These are phyloP conservation scores for Drosophila paranaensis DNA, from an alignment of 2,888 invertebrate species.

Conservation along the genomic window DNA sequence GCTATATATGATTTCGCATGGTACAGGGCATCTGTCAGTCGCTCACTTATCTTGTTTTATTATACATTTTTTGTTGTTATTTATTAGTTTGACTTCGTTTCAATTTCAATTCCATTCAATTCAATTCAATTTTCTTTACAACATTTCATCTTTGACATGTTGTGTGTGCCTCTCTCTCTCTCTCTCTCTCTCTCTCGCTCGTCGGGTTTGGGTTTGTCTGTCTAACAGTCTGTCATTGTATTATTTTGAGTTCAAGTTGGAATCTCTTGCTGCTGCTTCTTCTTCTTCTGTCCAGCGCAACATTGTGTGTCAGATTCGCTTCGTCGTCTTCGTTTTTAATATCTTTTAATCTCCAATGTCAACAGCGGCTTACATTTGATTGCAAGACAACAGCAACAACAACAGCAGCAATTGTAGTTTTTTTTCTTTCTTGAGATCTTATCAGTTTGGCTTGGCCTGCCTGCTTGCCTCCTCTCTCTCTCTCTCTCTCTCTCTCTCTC, in stretches of 20 bases:
- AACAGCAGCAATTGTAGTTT: constrained; percentile 53
- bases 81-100: constrained; percentile 71
- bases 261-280: constrained; percentile 15
- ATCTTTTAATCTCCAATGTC: constrained; percentile 82
- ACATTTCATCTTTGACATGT: constrained; percentile 79
- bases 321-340: constrained; percentile 75
- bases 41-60: constrained; percentile 6
- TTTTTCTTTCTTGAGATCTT: constrained; percentile 59
- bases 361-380: constrained; percentile 82
- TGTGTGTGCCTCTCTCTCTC: constrained; percentile 53
- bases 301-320: constrained; percentile 55
- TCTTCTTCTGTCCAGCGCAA: constrained; percentile 42
- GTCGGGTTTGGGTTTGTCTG: constrained; percentile 36
- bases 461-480: constrained; percentile 11
- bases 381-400: constrained; percentile 70
- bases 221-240: constrained; percentile 37
- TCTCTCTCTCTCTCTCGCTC: constrained; percentile 10
- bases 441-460: constrained; percentile 60
- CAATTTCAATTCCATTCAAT: constrained; percentile 57
- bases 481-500: constrained; percentile 11
- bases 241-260: constrained; percentile 47
- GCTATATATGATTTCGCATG: neutral
- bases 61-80: constrained; percentile 50
- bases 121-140: constrained; percentile 78
- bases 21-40: constrained; percentile 7